Evolutionary conservation across 1,140 invertebrate genomes (phyloP).

Genomic region (Andricus grossulariae): DNA sequence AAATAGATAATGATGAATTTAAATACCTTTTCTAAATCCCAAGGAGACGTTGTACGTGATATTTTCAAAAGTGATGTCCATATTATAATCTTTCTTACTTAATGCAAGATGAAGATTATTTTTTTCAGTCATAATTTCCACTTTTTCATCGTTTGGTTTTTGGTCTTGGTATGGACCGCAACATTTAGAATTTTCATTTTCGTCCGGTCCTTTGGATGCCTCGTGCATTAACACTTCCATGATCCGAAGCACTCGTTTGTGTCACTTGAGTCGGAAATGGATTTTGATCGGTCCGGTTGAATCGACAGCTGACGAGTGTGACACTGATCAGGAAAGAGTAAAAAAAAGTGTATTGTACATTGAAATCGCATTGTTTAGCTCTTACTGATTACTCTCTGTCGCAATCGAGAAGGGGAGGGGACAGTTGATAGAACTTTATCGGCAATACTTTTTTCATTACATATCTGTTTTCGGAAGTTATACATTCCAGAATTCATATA

Average conservation of each 20-base stretch:
- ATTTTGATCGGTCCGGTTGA: conserved; percentile 1
- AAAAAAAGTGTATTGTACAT: conserved; percentile 32
- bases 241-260: conserved; percentile 1
- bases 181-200: conserved; percentile 30
- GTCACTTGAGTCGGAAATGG: background rate
- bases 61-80: conserved; percentile 84
- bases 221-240: conserved; percentile 73
- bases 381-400: conserved; percentile 12
- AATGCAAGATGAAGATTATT: conserved; percentile 32
- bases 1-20: conserved; percentile 46
- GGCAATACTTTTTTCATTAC: background rate
- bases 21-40: conserved; percentile 81
- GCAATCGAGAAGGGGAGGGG: conserved; percentile 6
- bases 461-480: background rate
- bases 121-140: background rate
- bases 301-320: conserved; percentile 1
- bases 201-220: conserved; percentile 49
- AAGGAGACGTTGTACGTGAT: conserved; percentile 83
- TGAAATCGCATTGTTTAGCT: conserved; percentile 32
- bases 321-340: conserved; percentile 34
- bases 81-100: conserved; percentile 66
- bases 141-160: background rate
- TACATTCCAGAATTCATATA: no score
- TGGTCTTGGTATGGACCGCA: background rate
- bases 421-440: background rate